phyloP scores from a whole-genome alignment of 2,113 vertebrate species.

The Clarias macrocephalus region DNA sequence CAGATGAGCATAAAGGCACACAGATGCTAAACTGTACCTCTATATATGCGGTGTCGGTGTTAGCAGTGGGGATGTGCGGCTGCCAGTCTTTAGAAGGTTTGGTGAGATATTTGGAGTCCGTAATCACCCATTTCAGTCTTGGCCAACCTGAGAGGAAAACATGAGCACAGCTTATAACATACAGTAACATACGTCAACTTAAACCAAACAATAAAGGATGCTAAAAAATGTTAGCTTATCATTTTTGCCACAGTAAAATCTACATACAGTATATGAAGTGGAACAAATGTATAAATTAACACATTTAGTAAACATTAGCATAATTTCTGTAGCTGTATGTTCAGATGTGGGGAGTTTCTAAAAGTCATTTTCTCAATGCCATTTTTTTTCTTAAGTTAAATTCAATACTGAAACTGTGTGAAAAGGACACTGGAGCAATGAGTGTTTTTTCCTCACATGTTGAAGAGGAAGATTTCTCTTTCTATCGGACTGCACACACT shows the following conservation, averaged over 20 bases:
- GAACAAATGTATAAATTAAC: not conserved
- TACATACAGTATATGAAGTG: not conserved
- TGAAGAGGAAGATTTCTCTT: not conserved
- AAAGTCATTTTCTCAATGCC: not conserved
- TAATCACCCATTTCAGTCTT: constrained; percentile 96
- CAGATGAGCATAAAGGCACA: not conserved
- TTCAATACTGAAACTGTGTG: too few relatives aligned
- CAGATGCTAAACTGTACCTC: constrained; percentile 75
- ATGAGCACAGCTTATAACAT: not conserved
- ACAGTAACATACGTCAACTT: too few relatives aligned
- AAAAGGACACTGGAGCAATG: too few relatives aligned
- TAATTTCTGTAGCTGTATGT: not conserved
- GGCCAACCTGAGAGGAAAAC: constrained; percentile 85
- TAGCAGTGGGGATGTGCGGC: constrained; percentile 91
- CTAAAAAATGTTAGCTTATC: too few relatives aligned
- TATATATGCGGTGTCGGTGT: constrained; percentile 91
- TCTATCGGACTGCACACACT: not conserved
- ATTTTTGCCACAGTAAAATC: not conserved
- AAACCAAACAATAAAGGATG: not conserved
- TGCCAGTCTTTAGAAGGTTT: constrained; percentile 99
- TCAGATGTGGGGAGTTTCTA: not conserved
- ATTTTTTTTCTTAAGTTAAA: not conserved
- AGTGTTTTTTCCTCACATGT: not conserved
- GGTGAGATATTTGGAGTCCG: constrained; percentile 96
- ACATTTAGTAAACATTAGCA: not conserved